phyloP scores from a whole-genome alignment of 2,113 vertebrate genomes.

The Sinosuthora webbiana region DNA sequence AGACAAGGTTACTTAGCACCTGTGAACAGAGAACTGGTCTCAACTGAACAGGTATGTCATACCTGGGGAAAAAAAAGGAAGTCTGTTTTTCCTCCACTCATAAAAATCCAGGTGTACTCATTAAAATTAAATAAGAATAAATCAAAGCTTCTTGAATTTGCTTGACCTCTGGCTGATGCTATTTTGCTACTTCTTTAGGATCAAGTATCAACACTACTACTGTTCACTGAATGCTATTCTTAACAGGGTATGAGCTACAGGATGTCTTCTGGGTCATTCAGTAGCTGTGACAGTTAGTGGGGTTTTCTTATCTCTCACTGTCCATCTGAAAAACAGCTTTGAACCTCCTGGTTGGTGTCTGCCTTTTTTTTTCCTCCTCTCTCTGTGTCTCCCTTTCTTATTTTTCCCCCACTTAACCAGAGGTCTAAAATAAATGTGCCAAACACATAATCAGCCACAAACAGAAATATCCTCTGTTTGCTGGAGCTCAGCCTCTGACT shows the following conservation, averaged over 20 bases:
- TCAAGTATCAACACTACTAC: not conserved
- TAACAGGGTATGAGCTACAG: not conserved
- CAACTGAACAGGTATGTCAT: not conserved
- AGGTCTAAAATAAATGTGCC: slow-evolving; percentile 37
- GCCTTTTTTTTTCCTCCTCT: no score
- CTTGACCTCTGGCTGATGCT: not conserved
- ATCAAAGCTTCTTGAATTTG: not conserved
- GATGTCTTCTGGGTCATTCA: slow-evolving; percentile 8
- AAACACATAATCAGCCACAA: slow-evolving; percentile 23
- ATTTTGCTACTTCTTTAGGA: not conserved
- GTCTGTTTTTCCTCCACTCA: not conserved
- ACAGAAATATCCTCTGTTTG: slow-evolving; percentile 17
- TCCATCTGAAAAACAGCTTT: slow-evolving; percentile 37
- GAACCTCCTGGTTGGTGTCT: not conserved
- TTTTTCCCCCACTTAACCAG: not conserved
- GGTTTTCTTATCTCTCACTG: slow-evolving; percentile 47
- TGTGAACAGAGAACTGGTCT: not conserved
- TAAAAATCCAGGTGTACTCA: not conserved
- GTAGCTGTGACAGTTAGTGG: slow-evolving; percentile 30
- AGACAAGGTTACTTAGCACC: not conserved
- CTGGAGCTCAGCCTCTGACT: not conserved
- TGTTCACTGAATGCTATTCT: not conserved
- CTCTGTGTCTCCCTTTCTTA: not conserved
- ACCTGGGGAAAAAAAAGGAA: not conserved
- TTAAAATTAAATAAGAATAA: not conserved